Base-by-base conservation (phyloP, 1,140 invertebrate species). In the Bombus turneri region DNA sequence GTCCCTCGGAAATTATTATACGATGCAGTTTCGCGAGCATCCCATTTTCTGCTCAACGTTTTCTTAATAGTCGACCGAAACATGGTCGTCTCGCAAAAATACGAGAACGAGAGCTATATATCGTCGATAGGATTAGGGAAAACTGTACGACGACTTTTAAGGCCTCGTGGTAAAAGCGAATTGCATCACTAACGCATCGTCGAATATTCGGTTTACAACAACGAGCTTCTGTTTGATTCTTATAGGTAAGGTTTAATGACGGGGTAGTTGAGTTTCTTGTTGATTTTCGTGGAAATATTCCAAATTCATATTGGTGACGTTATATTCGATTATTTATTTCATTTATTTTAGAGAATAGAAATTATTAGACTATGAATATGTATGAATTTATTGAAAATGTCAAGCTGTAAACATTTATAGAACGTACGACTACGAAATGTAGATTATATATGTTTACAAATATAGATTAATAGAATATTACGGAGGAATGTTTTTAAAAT, bases 1-100 rank as follows among this genome's bases (percentile, higher is more conserved):
- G 62, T 80, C 78, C 22, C 79, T 76, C n/a, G 59, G 86, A 83
- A 90, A 90, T 90, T 90, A 90, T 90, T 89, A 87, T 85, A 88
- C 72, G 82, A 87, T 83, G 82, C 88, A 85, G 85, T 87, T 89
- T 85, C 86, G 77, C 39, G n/a, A 59, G 66, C 57, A 57, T 75
- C 68, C 64, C 69, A 53, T 73, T 62, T 37, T 34, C 57, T 10
- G 53, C 47, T 76, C 68, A 57, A 81, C 81, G 75, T 87, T 84
- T 87, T 75, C 85, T 78, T 59, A 79, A 76, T 66, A 72, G 78
- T 37, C 57, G 10, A 74, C n/a, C 69, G 69, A 41, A 79, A 62
- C 59, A 57, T 31, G 25, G 43, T 15, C 13, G 25, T 2, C 25
- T 13, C 5, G 15, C 13, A 73, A 75, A 74, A 75, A 31, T 78